Evolutionary conservation across 2,113 vertebrate genomes (phyloP).

Genomic region (Prochilodus magdalenae): DNA sequence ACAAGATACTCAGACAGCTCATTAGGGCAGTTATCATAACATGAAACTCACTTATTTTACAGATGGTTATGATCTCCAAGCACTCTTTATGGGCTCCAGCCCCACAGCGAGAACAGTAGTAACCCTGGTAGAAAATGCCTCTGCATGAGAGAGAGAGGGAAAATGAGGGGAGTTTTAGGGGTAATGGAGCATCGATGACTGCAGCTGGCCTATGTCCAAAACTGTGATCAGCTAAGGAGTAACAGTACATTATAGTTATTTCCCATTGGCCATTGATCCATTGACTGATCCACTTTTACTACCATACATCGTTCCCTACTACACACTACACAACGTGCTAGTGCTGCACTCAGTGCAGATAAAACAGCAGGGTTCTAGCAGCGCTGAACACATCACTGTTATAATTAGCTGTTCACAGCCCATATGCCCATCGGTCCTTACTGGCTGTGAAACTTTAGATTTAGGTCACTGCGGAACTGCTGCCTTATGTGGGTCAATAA

Average conservation of each 20-base stretch:
- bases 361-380: background rate
- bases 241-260: background rate
- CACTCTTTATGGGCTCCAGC: conserved; percentile 97
- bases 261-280: background rate
- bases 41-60: conserved; percentile 90
- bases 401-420: conserved; percentile 69
- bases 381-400: conserved; percentile 45
- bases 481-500: conserved; percentile 68
- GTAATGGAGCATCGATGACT: background rate
- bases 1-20: conserved; percentile 3
- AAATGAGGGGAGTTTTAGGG: background rate
- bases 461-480: conserved; percentile 66
- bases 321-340: background rate
- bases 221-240: background rate
- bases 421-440: conserved; percentile 44
- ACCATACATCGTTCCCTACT: background rate
- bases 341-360: background rate
- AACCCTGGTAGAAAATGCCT: conserved; percentile 98
- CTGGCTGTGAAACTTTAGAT: conserved; percentile 61
- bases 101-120: conserved; percentile 91
- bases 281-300: background rate
- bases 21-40: conserved; percentile 24
- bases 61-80: conserved; percentile 92
- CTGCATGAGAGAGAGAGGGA: conserved; percentile 66
- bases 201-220: conserved; percentile 9